Evolutionary conservation across 2,888 invertebrate species (phyloP).

Genomic region (Erpobdella octoculata): DNA sequence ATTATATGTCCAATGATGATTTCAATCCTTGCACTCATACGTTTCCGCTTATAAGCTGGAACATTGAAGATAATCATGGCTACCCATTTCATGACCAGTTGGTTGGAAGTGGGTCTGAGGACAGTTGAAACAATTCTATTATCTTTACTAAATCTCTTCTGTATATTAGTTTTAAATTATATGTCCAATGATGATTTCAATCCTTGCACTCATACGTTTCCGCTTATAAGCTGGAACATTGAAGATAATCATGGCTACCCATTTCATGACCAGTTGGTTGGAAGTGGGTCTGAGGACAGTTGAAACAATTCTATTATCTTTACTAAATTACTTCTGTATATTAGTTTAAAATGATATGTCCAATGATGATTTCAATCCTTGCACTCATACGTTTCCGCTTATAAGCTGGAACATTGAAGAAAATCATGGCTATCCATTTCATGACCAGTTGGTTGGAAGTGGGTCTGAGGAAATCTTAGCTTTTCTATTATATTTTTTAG

Average conservation of each 20-base stretch:
- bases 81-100: slow-evolving; percentile 13
- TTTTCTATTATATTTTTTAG: too few species aligned
- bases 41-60: not conserved
- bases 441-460: slow-evolving; percentile 10
- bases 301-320: too few species aligned
- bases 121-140: too few species aligned
- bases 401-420: not conserved
- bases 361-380: slow-evolving; percentile 18
- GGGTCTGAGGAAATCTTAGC: slow-evolving; percentile 15
- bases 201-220: slow-evolving; percentile 4
- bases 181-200: slow-evolving; percentile 10
- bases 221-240: not conserved
- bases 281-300: not conserved
- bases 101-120: slow-evolving; percentile 13
- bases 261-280: not conserved
- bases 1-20: slow-evolving; percentile 15
- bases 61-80: not conserved
- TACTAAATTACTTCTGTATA: too few species aligned
- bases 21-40: slow-evolving; percentile 19
- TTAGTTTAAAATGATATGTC: not conserved
- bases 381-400: slow-evolving; percentile 5
- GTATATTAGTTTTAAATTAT: too few species aligned
- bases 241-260: not conserved
- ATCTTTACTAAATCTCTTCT: too few species aligned
- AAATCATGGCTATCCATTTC: slow-evolving; percentile 1